Conservation (phyloP, 2,113 vertebrate species). For the Eurypyga helias region DNA sequence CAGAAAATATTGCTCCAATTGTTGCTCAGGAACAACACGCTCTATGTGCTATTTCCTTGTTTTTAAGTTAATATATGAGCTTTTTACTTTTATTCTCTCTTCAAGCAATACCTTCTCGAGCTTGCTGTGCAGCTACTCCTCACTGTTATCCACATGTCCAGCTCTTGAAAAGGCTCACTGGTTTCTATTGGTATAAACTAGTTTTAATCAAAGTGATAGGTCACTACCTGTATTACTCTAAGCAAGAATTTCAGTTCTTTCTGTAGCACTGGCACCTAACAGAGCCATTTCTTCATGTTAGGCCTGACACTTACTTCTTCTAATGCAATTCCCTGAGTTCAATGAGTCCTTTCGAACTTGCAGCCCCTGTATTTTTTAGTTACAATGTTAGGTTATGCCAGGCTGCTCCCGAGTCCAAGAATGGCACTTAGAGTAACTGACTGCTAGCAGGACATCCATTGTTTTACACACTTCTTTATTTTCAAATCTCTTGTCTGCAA, state of each 20-base stretch:
- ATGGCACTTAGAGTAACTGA: neutral
- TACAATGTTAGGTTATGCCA: neutral
- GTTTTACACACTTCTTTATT: neutral
- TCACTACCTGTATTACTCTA: neutral
- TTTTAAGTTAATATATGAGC: neutral
- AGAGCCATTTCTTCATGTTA: neutral
- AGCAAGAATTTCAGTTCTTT: neutral
- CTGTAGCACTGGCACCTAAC: neutral
- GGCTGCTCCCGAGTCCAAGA: neutral
- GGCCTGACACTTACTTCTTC: neutral
- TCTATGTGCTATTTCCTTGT: neutral
- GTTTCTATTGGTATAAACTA: neutral
- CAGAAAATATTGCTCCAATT: neutral
- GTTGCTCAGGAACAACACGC: neutral
- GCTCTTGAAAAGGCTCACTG: neutral
- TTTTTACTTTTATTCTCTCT: neutral
- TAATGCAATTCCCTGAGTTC: neutral
- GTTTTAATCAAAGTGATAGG: neutral
- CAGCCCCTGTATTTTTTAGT: neutral
- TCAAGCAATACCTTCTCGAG: neutral
- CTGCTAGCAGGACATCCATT: neutral
- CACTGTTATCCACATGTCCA: neutral
- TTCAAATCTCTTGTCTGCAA: neutral
- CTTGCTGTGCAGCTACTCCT: neutral
- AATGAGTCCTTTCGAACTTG: neutral